Evolutionary conservation across 2,888 invertebrate genomes (phyloP), one percentile per base, ranked within the genome.

Genomic region (Hemicrepidius hirtus): DNA sequence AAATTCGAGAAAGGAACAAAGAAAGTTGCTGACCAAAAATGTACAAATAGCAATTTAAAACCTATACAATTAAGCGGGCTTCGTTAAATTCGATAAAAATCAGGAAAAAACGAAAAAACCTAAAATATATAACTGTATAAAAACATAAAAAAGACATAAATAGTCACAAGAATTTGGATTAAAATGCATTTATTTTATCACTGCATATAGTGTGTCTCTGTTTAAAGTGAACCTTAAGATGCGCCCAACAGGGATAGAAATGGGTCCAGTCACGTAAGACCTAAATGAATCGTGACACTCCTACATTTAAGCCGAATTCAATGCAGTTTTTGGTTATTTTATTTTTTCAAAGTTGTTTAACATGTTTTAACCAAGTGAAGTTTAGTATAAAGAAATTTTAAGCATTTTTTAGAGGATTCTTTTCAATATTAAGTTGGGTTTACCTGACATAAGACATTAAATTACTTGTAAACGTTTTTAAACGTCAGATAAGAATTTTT

Each of bases 141-240:
- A 73, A 73, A 71, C 76, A 77, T 77, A 77, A 77, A 77, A 77
- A 77, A 74, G 77, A 77, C 77, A 76, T 77, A 77, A 77, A 76
- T 76, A 76, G 77, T 77, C 62, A 71, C 44, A 75, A 68, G 77
- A 77, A 77, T 77, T 76, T 75, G 77, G 77, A 77, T 77, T 77
- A 76, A 76, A 76, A 71, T 64, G 73, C 73, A 68, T 68, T 72
- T 68, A 65, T 68, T 73, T 64, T 64, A 68, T 68, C 57, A 60
- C 63, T 32, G 53, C 21, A 41, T 21, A 12, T 41, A 18, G 18
- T 53, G n/a, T 53, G 41, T 57, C 65, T 64, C 40, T 20, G 24
- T 59, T 21, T 41, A 3, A 21, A 3, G 4, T 21, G 10, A 12
- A 9, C 10, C 9, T 3, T 21, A 21, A 4, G 6, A 2, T 3